Evolutionary conservation across 2,113 vertebrate species (phyloP).

Genomic region (Penelope pileata): DNA sequence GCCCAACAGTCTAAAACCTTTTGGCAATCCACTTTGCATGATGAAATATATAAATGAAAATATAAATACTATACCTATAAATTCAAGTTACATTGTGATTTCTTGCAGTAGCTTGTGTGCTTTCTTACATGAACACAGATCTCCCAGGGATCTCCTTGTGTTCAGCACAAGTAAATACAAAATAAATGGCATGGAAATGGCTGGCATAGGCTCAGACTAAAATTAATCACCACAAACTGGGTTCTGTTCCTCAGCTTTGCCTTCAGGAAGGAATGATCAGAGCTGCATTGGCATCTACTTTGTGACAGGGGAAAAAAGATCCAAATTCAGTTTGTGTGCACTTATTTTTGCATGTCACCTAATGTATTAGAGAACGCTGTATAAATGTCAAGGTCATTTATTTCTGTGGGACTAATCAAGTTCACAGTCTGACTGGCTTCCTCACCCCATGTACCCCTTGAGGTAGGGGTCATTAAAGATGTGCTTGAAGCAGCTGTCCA

Average conservation of each 20-base stretch:
- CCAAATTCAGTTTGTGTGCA: not conserved
- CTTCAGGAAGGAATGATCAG: not conserved
- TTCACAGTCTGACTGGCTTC: not conserved
- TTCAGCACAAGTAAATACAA: not conserved
- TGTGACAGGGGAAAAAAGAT: fast-evolving
- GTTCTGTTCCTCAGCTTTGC: not conserved
- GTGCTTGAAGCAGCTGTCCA: not conserved
- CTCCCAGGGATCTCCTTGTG: not conserved
- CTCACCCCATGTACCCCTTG: fast-evolving
- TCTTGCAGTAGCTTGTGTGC: not conserved
- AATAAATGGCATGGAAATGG: not conserved
- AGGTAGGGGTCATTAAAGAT: not conserved
- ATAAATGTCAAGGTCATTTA: not conserved
- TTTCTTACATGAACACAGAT: not conserved
- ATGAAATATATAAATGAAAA: not conserved
- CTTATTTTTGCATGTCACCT: not conserved
- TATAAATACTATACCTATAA: not conserved
- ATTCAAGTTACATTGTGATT: not conserved
- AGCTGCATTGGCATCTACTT: not conserved
- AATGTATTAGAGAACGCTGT: not conserved
- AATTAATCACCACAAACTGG: not conserved
- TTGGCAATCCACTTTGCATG: not conserved
- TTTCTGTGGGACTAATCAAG: not conserved
- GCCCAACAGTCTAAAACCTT: not conserved
- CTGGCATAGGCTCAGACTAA: not conserved